Evolutionary conservation across 2,797 vertebrate genomes (phyloP).

Genomic region (Semaprochilodus insignis): DNA sequence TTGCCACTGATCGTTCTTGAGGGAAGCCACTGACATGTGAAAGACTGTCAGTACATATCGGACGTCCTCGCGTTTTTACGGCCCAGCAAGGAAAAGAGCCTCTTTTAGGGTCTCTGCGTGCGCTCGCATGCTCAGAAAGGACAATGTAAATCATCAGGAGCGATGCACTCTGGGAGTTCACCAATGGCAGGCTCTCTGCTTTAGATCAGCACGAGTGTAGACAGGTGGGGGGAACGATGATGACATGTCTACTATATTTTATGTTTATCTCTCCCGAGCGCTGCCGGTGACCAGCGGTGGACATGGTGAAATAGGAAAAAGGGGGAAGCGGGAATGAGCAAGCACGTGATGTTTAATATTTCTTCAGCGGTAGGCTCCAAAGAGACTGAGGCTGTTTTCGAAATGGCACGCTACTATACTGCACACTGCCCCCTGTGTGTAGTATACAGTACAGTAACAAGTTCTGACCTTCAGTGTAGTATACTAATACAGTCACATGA

Average conservation of each 20-base stretch:
- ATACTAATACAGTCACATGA: no score
- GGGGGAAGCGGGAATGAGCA: not conserved
- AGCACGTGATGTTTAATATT: not conserved
- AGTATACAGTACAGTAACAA: no score
- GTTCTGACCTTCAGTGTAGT: no score
- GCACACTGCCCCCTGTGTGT: no score
- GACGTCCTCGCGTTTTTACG: constrained; percentile 72
- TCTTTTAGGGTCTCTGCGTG: constrained; percentile 65
- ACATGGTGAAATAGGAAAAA: not conserved
- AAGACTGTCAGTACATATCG: constrained; percentile 78
- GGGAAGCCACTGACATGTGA: constrained; percentile 50
- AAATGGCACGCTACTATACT: no score
- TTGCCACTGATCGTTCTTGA: constrained; percentile 35
- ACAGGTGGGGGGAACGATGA: constrained; percentile 25
- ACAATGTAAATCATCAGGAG: constrained; percentile 80
- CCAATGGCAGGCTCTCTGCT: constrained; percentile 66
- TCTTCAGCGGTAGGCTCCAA: not conserved
- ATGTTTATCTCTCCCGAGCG: constrained; percentile 18
- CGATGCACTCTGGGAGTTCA: constrained; percentile 77
- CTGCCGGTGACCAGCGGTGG: not conserved
- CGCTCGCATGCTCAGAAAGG: constrained; percentile 78
- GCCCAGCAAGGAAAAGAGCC: constrained; percentile 57
- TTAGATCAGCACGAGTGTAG: constrained; percentile 40
- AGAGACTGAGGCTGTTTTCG: not conserved
- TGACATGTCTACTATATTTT: constrained; percentile 40